Conservation (phyloP, 2,113 vertebrate genomes). For the Eidolon helvum region DNA sequence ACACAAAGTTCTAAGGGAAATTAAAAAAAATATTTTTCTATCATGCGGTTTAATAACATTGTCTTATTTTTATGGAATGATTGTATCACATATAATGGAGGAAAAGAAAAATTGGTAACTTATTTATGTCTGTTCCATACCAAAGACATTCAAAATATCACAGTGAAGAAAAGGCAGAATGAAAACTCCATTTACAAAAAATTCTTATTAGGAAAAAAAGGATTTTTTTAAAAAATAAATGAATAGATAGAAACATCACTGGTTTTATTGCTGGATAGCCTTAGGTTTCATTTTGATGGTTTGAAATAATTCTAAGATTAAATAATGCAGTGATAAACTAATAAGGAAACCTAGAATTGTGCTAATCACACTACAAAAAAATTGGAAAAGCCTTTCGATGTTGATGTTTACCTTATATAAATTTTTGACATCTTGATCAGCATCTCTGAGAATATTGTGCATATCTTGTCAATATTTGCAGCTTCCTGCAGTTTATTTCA, state of each 20-base stretch:
- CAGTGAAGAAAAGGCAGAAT: neutral
- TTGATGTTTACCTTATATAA: neutral
- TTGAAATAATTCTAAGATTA: neutral
- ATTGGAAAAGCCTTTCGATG: neutral
- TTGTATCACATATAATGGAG: neutral
- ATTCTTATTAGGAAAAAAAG: neutral
- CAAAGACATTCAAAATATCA: neutral
- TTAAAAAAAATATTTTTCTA: neutral
- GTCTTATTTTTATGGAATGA: neutral
- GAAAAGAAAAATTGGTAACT: neutral
- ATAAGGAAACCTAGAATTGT: neutral
- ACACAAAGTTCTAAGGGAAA: neutral
- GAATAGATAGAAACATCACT: neutral
- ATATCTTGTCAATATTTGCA: constrained; percentile 48
- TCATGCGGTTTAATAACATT: neutral
- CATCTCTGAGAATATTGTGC: neutral
- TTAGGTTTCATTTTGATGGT: neutral
- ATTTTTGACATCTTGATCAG: neutral
- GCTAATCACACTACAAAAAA: neutral
- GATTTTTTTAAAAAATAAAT: neutral
- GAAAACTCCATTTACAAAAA: neutral
- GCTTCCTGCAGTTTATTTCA: constrained; percentile 44
- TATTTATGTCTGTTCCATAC: neutral
- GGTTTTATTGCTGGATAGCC: neutral
- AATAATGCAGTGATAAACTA: neutral